Percentiles rank a stretch among this genome's conserved stretches.
Evolutionary conservation across 1,140 invertebrate genomes (phyloP).

Genomic region (Maniola jurtina): DNA sequence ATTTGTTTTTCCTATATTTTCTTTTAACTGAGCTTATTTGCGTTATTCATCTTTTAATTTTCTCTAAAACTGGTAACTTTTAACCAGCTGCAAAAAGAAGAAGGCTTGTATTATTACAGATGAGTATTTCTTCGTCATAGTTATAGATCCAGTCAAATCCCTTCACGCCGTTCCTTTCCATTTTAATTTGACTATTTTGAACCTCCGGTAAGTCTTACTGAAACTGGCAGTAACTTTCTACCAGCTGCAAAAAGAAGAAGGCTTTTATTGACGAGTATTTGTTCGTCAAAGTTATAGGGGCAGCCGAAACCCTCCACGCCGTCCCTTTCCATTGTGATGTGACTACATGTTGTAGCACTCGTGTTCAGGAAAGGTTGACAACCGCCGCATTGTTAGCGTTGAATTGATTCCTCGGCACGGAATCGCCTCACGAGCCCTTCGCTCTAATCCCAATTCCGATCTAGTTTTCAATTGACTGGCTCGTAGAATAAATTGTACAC

Average conservation of each 20-base stretch:
- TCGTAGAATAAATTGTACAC: slow-evolving; percentile 4
- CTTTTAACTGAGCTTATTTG: no score
- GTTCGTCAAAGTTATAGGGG: no score
- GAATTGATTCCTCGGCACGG: slow-evolving; percentile 21
- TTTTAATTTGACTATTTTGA: not conserved
- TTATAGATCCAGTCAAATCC: not conserved
- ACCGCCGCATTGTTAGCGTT: not conserved
- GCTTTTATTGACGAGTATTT: no score
- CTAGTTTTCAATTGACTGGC: slow-evolving; percentile 17
- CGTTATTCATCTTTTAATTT: no score
- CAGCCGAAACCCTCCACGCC: not conserved
- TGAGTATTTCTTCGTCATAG: no score
- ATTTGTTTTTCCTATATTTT: no score
- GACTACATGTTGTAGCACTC: not conserved
- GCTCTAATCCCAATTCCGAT: slow-evolving; percentile 17
- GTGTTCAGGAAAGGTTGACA: not conserved
- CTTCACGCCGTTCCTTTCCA: not conserved
- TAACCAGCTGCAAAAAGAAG: no score
- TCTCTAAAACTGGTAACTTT: no score
- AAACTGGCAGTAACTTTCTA: no score
- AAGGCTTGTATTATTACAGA: no score
- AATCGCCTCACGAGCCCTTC: slow-evolving; percentile 11
- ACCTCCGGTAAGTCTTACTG: no score
- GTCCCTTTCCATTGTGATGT: not conserved
- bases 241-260: no score